Evolutionary conservation across 2,113 vertebrate genomes (phyloP).

Genomic region (Origma solitaria): DNA sequence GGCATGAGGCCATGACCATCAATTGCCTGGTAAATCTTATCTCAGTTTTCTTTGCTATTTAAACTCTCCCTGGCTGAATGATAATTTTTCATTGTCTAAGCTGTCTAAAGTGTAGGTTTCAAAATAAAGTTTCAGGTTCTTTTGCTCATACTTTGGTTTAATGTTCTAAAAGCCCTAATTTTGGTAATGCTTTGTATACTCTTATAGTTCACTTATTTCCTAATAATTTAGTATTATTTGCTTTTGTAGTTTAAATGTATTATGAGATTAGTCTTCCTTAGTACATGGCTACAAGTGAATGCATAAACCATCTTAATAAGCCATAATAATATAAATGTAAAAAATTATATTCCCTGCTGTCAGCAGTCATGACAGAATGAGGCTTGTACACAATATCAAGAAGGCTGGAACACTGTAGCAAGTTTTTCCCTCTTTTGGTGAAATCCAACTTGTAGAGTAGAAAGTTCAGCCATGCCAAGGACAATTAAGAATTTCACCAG

Average conservation of each 20-base stretch:
- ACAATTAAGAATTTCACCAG: neutral
- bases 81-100: conserved; percentile 22
- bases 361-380: neutral
- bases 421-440: neutral
- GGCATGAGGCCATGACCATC: conserved; percentile 11
- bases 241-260: neutral
- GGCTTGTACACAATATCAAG: neutral
- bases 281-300: neutral
- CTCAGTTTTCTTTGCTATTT: conserved; percentile 26
- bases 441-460: neutral
- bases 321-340: neutral
- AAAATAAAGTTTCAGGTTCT: conserved; percentile 39
- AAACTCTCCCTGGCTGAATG: neutral
- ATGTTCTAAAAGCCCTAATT: conserved; percentile 28
- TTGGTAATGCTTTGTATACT: neutral
- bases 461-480: neutral
- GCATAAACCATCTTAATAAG: neutral
- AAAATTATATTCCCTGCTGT: neutral
- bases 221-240: conserved; percentile 37
- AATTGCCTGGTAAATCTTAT: conserved; percentile 50
- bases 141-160: neutral
- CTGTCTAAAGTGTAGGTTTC: conserved; percentile 32
- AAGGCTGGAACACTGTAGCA: neutral
- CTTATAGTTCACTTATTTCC: neutral
- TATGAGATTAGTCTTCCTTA: neutral